Evolutionary conservation across 2,113 vertebrate genomes (phyloP), one percentile per base, ranked within the genome.

Genomic region (Phycodurus eques): DNA sequence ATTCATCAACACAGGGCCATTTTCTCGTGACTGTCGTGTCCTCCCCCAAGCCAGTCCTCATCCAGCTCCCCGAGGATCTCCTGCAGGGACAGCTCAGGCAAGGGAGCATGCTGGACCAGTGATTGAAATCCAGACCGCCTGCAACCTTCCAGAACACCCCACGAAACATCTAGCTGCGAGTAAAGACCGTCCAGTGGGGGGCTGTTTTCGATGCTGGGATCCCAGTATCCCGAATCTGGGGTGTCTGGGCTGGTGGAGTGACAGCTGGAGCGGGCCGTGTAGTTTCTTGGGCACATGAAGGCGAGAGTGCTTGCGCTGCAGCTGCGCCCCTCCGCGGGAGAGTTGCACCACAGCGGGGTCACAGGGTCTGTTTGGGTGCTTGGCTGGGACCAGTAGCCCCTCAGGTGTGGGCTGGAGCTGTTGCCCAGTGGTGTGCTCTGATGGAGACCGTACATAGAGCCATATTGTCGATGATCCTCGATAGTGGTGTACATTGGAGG

Each of bases 41-140:
- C 71, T 59, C 81, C 82, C 35, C 80, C 86, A 73, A 88, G 65
- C 85, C 89, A 91, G n/a, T 83, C 87, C 59, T 90, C 88, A 3
- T 89, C 65, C 72, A 93, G 70, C 73, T 88, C 92, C 4, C 76
- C 81, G 69, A 93, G 75, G 22, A 93, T 88, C 60, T 93, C 91
- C 54, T 92, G 87, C 61, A 93, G 72, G 61, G 90, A 90, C 60
- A 92, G 80, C 70, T 88, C 87, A 0, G 91, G 92, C 69, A 92
- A 76, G 1, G 85, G 79, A 8, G 68, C 59, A 0, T 77, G 77
- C 57, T 82, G 78, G 27, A 53, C 57, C 42, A 31, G 49, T 8
- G 27, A 1, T 0, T 1, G 64, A 8, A 22, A 44, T 49, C 31
- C 67, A 0, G 80, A 66, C 5, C 82, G 74, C 14, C 11, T 17